Evolutionary conservation across 2,113 vertebrate genomes (phyloP).

Genomic region (Mustela nigripes): DNA sequence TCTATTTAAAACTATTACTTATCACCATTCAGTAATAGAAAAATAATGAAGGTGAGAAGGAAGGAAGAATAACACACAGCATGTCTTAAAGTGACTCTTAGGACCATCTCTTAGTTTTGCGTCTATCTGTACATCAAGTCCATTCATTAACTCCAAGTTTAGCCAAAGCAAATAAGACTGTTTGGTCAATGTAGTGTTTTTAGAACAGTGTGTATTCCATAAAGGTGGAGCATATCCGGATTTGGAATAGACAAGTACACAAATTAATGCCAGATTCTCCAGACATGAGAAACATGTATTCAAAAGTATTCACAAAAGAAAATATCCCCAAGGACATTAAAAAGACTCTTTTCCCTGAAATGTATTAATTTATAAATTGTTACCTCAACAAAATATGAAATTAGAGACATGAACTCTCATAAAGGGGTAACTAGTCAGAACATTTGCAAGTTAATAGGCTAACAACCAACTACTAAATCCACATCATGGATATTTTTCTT

Average conservation of each 20-base stretch:
- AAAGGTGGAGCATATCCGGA: neutral
- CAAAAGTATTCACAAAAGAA: neutral
- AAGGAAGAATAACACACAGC: neutral
- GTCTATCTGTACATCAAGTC: neutral
- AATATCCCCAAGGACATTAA: neutral
- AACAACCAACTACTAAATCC: neutral
- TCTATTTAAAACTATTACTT: neutral
- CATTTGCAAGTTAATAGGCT: neutral
- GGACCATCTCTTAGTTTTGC: neutral
- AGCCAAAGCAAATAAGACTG: constrained; percentile 64
- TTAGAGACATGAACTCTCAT: neutral
- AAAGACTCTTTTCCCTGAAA: neutral
- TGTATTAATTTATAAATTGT: constrained; percentile 19
- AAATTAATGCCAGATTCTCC: constrained; percentile 41
- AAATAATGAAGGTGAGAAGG: neutral
- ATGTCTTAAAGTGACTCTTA: neutral
- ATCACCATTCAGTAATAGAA: neutral
- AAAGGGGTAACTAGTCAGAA: neutral
- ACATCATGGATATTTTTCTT: neutral
- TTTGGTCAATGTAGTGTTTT: constrained; percentile 1
- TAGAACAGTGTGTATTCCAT: constrained; percentile 30
- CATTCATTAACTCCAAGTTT: neutral
- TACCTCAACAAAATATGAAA: constrained; percentile 18
- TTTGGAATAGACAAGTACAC: neutral
- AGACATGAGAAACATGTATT: neutral